A percentile compares a stretch with the other conserved stretches of the same genome.
Conservation (phyloP, 2,113 vertebrate species). For the Silurus meridionalis region DNA sequence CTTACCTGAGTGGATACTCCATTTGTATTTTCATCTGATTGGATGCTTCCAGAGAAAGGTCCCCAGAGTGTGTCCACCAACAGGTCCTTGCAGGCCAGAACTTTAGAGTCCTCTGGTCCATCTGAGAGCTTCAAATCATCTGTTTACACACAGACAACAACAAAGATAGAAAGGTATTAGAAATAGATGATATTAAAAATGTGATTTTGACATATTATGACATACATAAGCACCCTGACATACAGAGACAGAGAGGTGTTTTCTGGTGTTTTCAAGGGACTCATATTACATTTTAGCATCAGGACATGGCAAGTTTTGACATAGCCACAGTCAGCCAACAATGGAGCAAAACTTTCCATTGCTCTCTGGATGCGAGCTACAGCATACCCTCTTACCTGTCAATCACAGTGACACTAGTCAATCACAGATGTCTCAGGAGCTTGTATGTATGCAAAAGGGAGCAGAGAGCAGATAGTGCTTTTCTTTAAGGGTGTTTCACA, state of each 20-base stretch:
- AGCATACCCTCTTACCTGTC: not conserved
- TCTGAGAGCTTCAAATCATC: slow-evolving; percentile 75
- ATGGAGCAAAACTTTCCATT: not conserved
- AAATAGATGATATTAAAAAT: not conserved
- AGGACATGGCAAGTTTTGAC: not conserved
- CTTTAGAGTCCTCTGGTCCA: slow-evolving; percentile 62
- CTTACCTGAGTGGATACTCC: slow-evolving; percentile 60
- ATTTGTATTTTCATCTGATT: slow-evolving; percentile 60
- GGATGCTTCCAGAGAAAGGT: slow-evolving; percentile 81
- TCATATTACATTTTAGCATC: no score
- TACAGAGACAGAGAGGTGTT: not conserved
- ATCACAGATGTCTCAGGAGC: not conserved
- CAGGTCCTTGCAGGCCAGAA: slow-evolving; percentile 71
- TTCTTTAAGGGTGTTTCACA: not conserved
- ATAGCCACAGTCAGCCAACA: not conserved
- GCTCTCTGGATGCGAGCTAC: not conserved
- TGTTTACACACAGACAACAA: slow-evolving; percentile 45
- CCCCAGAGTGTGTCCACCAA: slow-evolving; percentile 81
- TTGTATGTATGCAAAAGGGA: not conserved
- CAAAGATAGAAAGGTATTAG: not conserved
- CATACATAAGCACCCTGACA: not conserved
- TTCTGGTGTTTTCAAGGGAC: not conserved
- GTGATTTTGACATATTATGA: not conserved
- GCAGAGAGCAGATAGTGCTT: not conserved
- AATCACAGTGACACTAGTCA: not conserved